phyloP scores from a whole-genome alignment of 1,140 invertebrate genomes.

The Sweltsa coloradensis region DNA sequence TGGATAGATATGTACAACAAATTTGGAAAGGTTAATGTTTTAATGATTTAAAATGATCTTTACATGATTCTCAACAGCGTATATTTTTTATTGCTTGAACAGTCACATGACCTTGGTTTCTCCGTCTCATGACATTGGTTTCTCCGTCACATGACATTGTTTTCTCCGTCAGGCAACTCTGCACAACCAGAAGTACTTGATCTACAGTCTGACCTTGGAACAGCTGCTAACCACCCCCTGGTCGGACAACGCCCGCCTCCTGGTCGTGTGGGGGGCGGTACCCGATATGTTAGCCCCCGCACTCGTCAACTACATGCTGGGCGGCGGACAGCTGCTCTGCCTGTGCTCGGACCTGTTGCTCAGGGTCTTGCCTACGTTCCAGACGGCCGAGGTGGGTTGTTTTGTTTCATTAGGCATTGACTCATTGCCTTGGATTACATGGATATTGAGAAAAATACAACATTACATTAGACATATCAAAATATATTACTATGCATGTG shows the following conservation, averaged over 20 bases:
- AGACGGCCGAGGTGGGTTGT: slow-evolving; percentile 56
- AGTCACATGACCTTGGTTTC: too few species aligned
- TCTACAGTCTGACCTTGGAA: slow-evolving; percentile 54
- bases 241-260: slow-evolving; percentile 54
- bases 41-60: too few species aligned
- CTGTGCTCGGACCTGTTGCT: slow-evolving; percentile 72
- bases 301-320: slow-evolving; percentile 56
- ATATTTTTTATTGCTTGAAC: too few species aligned
- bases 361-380: slow-evolving; percentile 61
- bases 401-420: slow-evolving; percentile 3
- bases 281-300: slow-evolving; percentile 45
- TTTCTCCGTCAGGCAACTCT: too few species aligned
- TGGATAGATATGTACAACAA: too few species aligned
- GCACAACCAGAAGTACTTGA: slow-evolving; percentile 45
- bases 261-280: slow-evolving; percentile 65
- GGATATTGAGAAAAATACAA: neutral
- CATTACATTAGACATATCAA: neutral
- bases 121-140: too few species aligned
- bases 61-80: too few species aligned
- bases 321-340: slow-evolving; percentile 63
- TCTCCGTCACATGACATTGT: too few species aligned
- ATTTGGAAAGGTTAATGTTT: too few species aligned
- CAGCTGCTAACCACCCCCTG: slow-evolving; percentile 49
- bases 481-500: neutral
- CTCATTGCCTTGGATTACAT: neutral